Evolutionary conservation across 2,888 invertebrate species (phyloP).

Genomic region (Xanthorhoe spadicearia): DNA sequence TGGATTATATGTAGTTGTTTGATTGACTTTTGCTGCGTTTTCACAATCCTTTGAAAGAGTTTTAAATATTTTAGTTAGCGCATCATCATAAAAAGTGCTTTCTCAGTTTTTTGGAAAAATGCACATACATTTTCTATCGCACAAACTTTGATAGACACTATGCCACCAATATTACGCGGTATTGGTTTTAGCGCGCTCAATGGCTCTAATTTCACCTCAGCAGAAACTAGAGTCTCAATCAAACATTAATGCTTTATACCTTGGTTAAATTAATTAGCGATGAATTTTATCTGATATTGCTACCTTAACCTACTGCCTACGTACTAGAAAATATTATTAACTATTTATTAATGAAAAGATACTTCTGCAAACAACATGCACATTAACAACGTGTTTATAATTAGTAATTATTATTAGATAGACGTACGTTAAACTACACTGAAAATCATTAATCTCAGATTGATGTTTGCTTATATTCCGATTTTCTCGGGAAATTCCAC

Average conservation of each 20-base stretch:
- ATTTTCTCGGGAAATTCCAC: neutral
- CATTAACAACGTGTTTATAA: neutral
- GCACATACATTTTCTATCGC: too few species aligned
- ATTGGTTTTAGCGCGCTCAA: neutral
- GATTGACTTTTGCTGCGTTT: neutral
- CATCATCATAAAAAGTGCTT: neutral
- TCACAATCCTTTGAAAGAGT: neutral
- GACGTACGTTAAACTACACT: conserved; percentile 1
- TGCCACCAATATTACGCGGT: too few species aligned
- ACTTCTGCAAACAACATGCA: neutral
- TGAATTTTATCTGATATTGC: too few species aligned
- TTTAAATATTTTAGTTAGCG: neutral
- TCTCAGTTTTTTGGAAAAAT: neutral
- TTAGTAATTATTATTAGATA: conserved; percentile 4
- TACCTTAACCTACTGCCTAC: too few species aligned
- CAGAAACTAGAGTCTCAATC: neutral
- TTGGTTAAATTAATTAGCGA: neutral
- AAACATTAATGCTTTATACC: neutral
- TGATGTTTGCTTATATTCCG: conserved; percentile 19
- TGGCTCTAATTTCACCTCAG: neutral
- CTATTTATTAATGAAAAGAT: neutral
- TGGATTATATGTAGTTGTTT: neutral
- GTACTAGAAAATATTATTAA: too few species aligned
- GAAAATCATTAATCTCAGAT: conserved; percentile 3
- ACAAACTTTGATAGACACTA: too few species aligned